Base-by-base conservation (phyloP, 2,113 vertebrate species). In the Perccottus glenii region DNA sequence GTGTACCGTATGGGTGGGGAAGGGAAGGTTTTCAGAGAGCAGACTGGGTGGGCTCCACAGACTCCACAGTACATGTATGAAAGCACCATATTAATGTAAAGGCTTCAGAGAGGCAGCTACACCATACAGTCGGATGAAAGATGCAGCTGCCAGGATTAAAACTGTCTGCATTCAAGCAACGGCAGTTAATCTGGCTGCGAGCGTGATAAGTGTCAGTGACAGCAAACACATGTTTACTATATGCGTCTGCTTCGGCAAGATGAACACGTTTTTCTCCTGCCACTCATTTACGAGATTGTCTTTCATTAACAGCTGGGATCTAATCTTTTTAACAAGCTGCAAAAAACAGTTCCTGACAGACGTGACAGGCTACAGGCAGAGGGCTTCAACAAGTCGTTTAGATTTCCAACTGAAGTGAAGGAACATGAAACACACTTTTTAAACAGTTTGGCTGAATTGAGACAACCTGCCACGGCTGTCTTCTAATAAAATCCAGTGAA, bases 11-110 rank as follows among this genome's bases (percentile, higher is more conserved):
- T 45, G 51, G 75, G 77, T 9, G 67, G 50, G 60, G 64, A 67
- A 44, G 38, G 53, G 59, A 63, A 50, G 66, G 64, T 52, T 73
- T 78, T 83, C 70, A 84, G 79, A 79, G 73, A 79, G 70, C 49
- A 42, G 44, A 15, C 49, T 3, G 11, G n/a, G 44, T 52, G 84
- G 68, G 59, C 61, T 56, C 3, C 50, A 71, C 19, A n/a, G 16
- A 27, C 70, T 40, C 10, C 0, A 57, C 66, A 35, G 52, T 15
- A 60, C 58, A n/a, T 16, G 35, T 45, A 64, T 63, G 64, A 57
- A 76, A 78, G 62, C 35, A 16, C 36, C 9, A 12, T 7, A 53
- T 1, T 12, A 52, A 2, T 33, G 12, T 12, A 35, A 53, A 27
- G 42, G 56, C 56, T 32, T n/a, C 11, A 1, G 38, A 38, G 58